A percentile compares a stretch with the other conserved stretches of the same genome.
These are phyloP conservation scores for Melanargia galathea DNA, from an alignment of 2,888 invertebrate genomes.

Conservation along the genomic window DNA sequence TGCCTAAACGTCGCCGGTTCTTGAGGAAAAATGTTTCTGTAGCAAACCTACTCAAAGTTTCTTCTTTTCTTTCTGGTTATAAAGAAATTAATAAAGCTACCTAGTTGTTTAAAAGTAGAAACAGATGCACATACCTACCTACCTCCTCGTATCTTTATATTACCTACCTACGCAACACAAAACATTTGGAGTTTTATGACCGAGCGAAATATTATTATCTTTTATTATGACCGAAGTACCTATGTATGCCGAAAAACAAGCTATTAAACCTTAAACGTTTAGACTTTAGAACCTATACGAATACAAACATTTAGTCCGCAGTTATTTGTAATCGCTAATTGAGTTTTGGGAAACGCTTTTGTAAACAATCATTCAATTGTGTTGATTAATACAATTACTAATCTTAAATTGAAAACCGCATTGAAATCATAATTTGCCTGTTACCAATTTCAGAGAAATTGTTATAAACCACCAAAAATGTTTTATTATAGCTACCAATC, in stretches of 20 bases:
- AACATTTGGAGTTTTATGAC: constrained; percentile 11
- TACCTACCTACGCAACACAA: background rate
- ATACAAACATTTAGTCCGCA: background rate
- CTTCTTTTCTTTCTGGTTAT: no score
- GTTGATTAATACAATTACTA: constrained; percentile 9
- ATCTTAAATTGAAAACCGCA: background rate
- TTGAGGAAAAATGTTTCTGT: no score
- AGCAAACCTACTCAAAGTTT: no score
- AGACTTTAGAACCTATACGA: background rate
- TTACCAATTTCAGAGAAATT: background rate
- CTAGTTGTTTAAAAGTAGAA: background rate
- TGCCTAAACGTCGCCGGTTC: no score
- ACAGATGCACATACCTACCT: background rate
- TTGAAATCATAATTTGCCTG: background rate
- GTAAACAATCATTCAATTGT: constrained; percentile 16
- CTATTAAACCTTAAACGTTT: constrained; percentile 14
- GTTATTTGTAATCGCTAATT: constrained; percentile 14
- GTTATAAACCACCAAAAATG: background rate
- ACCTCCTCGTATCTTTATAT: background rate
- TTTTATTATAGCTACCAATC: no score
- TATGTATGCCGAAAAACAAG: constrained; percentile 6
- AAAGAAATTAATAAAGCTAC: no score
- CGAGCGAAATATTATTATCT: constrained; percentile 11
- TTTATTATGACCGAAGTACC: constrained; percentile 8
- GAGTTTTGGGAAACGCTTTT: constrained; percentile 13